Evolutionary conservation across 2,888 invertebrate genomes (phyloP), one percentile per base, ranked within the genome.

Genomic region (Philonicus albiceps): DNA sequence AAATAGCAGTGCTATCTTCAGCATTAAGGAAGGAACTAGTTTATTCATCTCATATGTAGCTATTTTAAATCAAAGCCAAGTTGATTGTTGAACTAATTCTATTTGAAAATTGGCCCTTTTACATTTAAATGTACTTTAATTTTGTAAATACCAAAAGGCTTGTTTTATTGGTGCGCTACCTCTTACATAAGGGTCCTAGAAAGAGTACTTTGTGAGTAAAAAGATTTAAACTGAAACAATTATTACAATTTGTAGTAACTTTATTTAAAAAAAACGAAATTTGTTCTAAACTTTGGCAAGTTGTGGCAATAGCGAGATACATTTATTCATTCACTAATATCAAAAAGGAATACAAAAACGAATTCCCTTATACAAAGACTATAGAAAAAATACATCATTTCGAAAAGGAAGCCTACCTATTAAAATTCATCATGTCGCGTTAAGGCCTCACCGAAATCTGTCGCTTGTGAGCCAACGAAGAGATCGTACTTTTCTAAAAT

Each of bases 381-480:
- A 73, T 73, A 73, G n/a, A 76, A 40, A 78, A 64, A 13, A 22
- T 22, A 64, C 49, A 64, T 64, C 22, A 16, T 5, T 49, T 49
- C 27, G 64, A 64, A 3, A 64, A 6, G 19, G 8, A 55, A 7
- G 8, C 64, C 7, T 22, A 64, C 0, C 27, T 64, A 73, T 93
- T 95, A 99, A 93, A 99, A 98, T 93, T 99, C 99, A 91, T 99
- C 99, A 90, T 99, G 99, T 89, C 98, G 95, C 1, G 96, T 95
- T 19, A 99, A 93, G 6, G 98, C 98, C 91, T 99, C 98, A 0
- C 99, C 99, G 92, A 99, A 99, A 93, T 99, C 99, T 0, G 99
- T 99, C 1, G 98, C 99, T 92, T 99, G 99, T 0, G 99, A 99
- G 53, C 99, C 99, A 4, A 99, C 99, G 92, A 99, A 99, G 11